Percentiles rank a stretch among this genome's conserved stretches.
Evolutionary conservation across 2,888 invertebrate species (phyloP).

Genomic region (Pristionchus exspectatus): DNA sequence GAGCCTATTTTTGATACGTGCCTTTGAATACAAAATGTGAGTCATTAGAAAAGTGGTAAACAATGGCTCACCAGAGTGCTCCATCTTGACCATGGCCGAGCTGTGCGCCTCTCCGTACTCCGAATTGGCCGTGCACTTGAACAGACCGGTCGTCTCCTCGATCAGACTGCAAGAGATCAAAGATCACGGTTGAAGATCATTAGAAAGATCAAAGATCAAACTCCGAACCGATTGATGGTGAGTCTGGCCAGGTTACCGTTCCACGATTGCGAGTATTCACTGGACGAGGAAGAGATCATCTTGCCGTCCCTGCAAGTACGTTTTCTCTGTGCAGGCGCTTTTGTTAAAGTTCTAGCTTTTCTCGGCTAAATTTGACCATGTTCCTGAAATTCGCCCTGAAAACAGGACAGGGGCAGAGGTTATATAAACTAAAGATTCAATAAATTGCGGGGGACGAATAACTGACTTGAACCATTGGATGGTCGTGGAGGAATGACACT

Average conservation of each 20-base stretch:
- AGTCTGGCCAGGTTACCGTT: constrained; percentile 74
- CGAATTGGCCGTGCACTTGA: constrained; percentile 76
- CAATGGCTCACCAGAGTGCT: constrained; percentile 66
- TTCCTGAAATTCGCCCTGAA: too few species aligned
- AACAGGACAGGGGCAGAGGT: too few species aligned
- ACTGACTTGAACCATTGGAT: constrained; percentile 77
- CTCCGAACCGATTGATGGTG: constrained; percentile 62
- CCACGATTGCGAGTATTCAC: constrained; percentile 71
- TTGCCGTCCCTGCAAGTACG: constrained; percentile 71
- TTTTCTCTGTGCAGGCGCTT: too few species aligned
- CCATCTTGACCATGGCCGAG: constrained; percentile 75
- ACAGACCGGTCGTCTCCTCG: constrained; percentile 72
- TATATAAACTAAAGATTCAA: too few species aligned
- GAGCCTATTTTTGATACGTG: too few species aligned
- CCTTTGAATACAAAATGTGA: too few species aligned
- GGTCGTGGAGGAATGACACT: constrained; percentile 75
- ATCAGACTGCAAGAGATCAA: constrained; percentile 61
- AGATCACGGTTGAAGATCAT: background rate
- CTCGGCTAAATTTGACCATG: too few species aligned
- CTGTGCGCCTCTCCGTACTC: constrained; percentile 77
- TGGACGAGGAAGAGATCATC: constrained; percentile 62
- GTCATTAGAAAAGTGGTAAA: too few species aligned
- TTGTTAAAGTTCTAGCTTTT: too few species aligned
- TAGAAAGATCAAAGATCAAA: constrained; percentile 26
- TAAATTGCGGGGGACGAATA: background rate